Percentiles rank a stretch among this genome's conserved stretches.
Conservation (phyloP, 2,113 vertebrate genomes). For the Neogale vison region DNA sequence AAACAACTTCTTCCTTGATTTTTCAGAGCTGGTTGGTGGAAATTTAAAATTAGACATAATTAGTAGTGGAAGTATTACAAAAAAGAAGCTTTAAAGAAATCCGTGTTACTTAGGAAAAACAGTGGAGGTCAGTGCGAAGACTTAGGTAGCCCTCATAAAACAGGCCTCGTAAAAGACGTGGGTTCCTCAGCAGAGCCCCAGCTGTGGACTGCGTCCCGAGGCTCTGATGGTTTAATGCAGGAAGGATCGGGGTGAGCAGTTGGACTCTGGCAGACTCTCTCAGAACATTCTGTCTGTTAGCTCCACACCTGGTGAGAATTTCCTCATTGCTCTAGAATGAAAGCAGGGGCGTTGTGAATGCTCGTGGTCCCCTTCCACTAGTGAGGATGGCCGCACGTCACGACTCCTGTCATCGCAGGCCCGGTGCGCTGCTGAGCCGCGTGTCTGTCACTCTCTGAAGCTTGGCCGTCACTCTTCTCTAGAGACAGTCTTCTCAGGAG, state of each 20-base stretch:
- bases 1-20: not conserved
- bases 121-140: not conserved
- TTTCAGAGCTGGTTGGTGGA: slow-evolving; percentile 14
- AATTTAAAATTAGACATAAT: slow-evolving; percentile 26
- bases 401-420: not conserved
- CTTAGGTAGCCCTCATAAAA: not conserved
- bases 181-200: not conserved
- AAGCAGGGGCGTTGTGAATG: not conserved
- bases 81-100: slow-evolving; percentile 21
- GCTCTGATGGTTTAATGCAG: not conserved
- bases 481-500: not conserved
- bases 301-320: too few relatives aligned
- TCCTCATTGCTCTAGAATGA: not conserved
- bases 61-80: not conserved
- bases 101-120: not conserved
- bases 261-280: not conserved
- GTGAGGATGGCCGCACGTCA: accelerated
- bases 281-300: not conserved
- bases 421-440: not conserved
- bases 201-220: not conserved
- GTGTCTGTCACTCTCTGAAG: not conserved
- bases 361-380: not conserved
- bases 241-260: not conserved
- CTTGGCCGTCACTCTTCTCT: not conserved
- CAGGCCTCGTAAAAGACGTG: not conserved